Evolutionary conservation across 2,113 vertebrate species (phyloP).

Genomic region (Aphyosemion australe): DNA sequence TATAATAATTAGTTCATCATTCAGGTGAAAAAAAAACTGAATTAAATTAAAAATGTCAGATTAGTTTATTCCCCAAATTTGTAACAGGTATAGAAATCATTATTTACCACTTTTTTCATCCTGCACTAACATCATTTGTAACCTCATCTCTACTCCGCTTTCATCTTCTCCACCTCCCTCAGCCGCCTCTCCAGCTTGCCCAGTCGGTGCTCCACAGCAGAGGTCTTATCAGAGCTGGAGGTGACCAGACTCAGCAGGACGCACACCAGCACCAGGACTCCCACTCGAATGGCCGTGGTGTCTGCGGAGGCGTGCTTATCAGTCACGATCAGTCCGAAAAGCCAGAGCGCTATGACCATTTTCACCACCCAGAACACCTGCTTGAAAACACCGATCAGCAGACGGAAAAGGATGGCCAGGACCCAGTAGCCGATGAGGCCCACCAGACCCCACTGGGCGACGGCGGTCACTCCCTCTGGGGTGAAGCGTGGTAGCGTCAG

Average conservation of each 20-base stretch:
- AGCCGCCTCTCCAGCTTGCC: slow-evolving; percentile 69
- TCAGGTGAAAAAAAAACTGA: slow-evolving; percentile 10
- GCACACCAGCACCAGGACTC: slow-evolving; percentile 65
- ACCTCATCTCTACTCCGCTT: slow-evolving; percentile 50
- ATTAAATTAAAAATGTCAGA: slow-evolving; percentile 61
- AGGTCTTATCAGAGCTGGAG: slow-evolving; percentile 45
- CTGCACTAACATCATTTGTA: slow-evolving; percentile 24
- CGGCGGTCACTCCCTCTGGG: slow-evolving; percentile 72
- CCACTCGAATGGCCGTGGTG: slow-evolving; percentile 66
- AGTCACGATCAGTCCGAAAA: slow-evolving; percentile 75
- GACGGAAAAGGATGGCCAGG: slow-evolving; percentile 66
- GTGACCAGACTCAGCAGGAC: slow-evolving; percentile 66
- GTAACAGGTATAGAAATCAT: slow-evolving; percentile 42
- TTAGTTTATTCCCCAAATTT: slow-evolving; percentile 62
- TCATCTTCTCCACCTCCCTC: slow-evolving; percentile 69
- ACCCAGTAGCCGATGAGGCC: slow-evolving; percentile 78
- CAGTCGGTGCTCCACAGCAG: slow-evolving; percentile 63
- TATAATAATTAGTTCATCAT: neutral
- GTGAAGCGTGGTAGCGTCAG: slow-evolving; percentile 75
- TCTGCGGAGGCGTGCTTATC: slow-evolving; percentile 61
- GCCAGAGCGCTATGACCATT: slow-evolving; percentile 63
- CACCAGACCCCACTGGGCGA: slow-evolving; percentile 78
- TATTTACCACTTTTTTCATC: slow-evolving; percentile 24
- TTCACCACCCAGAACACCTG: slow-evolving; percentile 79
- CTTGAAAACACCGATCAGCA: slow-evolving; percentile 61